Evolutionary conservation across 2,888 invertebrate genomes (phyloP).

Genomic region (Parapristionchus giblindavisi): DNA sequence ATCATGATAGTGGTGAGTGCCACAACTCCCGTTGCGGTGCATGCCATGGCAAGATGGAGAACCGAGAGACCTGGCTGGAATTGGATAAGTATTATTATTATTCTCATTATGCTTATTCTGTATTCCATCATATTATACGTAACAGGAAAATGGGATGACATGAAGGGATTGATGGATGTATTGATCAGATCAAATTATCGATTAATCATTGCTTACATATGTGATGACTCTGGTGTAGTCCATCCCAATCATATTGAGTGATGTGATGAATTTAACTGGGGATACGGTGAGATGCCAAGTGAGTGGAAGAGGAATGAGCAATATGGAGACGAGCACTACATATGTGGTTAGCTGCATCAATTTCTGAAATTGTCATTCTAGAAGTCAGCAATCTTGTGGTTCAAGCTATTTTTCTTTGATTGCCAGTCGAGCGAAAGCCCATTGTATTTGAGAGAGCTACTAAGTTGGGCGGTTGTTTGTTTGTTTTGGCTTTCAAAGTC

Average conservation of each 20-base stretch:
- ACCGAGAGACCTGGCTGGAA: conserved; percentile 37
- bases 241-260: conserved; percentile 17
- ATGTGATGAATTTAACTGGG: conserved; percentile 20
- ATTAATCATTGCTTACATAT: conserved; percentile 31
- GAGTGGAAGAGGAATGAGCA: conserved; percentile 34
- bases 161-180: too few species aligned
- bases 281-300: conserved; percentile 36
- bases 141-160: too few species aligned
- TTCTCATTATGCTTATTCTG: too few species aligned
- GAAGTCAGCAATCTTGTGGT: neutral
- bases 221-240: conserved; percentile 9
- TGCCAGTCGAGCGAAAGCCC: too few species aligned
- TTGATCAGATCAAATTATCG: too few species aligned
- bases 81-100: too few species aligned
- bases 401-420: neutral
- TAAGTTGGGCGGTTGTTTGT: too few species aligned
- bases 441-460: too few species aligned
- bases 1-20: conserved; percentile 17
- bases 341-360: neutral
- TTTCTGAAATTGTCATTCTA: neutral
- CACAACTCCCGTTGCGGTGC: conserved; percentile 18
- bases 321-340: conserved; percentile 2
- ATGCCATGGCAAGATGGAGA: conserved; percentile 29
- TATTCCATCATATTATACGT: too few species aligned
- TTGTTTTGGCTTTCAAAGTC: too few species aligned